Base-by-base conservation (phyloP, 2,888 invertebrate species). In the Lymantria monacha region DNA sequence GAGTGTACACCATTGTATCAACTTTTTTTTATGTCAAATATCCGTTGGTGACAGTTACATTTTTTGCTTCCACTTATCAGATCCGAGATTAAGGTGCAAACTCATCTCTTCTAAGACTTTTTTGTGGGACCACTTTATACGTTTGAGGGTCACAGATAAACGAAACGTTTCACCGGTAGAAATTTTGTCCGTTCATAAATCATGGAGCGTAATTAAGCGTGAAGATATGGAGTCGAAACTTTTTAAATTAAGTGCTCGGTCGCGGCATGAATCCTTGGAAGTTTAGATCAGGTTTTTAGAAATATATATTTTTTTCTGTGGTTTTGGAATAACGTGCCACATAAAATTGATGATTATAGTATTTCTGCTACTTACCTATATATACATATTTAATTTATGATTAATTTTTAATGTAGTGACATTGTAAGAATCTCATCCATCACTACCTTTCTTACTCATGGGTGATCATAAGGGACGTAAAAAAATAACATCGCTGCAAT, bases 61-160 rank as follows among this genome's bases (percentile, higher is more conserved):
- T 82, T 86, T 86, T 82, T 83, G 72, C 72, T 65, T 74, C 69
- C 64, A 68, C 74, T 81, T 87, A 87, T 88, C 84, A 76, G 78
- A 76, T 81, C 71, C 57, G 47, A 85, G 85, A 85, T 86, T 83
- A 85, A n/a, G 81, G 81, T 84, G 83, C 70, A 75, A 83, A 77
- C 78, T 75, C 70, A 75, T 59, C 64, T 74, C 83, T 79, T 80
- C 42, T 57, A 44, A 48, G 45, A 44, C 51, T 68, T 72, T 49
- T 75, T 72, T 70, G 69, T 69, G 66, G 66, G 69, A 66, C 67
- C 53, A 74, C 73, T 75, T n/a, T 65, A 72, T 53, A 61, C 61
- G 59, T 65, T 68, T 69, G 69, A 65, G 63, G 60, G 68, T 66
- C 62, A 57, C 49, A 74, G 73, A 76, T 74, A 79, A 72, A 66